Conservation (phyloP, 2,113 vertebrate genomes). For the Carollia perspicillata region DNA sequence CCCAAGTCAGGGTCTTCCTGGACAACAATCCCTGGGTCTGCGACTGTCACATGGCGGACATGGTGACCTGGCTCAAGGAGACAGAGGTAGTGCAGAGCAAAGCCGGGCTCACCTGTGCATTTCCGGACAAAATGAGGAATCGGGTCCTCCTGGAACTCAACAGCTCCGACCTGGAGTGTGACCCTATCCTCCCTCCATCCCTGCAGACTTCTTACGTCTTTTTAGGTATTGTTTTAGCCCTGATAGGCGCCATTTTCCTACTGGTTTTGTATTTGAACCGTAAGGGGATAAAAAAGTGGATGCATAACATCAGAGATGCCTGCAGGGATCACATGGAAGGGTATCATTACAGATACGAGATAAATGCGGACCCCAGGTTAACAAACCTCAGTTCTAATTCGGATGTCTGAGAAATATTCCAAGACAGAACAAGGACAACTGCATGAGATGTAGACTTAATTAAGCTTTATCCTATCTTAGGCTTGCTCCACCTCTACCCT, state of each 20-base stretch:
- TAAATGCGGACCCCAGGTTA: slow-evolving; percentile 94
- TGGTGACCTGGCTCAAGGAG: slow-evolving; percentile 90
- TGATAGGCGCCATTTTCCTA: slow-evolving; percentile 97
- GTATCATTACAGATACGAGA: slow-evolving; percentile 98
- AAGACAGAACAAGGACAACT: slow-evolving; percentile 50
- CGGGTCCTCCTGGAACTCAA: slow-evolving; percentile 82
- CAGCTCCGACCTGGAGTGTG: slow-evolving; percentile 83
- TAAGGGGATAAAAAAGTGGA: slow-evolving; percentile 98
- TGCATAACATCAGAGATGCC: slow-evolving; percentile 97
- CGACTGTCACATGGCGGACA: slow-evolving; percentile 85
- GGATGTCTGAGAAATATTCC: slow-evolving; percentile 83
- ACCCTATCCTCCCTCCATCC: slow-evolving; percentile 67
- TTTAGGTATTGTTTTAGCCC: slow-evolving; percentile 94
- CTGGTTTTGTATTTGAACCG: slow-evolving; percentile 98
- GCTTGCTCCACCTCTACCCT: slow-evolving; percentile 70
- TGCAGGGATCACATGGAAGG: slow-evolving; percentile 99
- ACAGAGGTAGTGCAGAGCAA: slow-evolving; percentile 79
- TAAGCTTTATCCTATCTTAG: slow-evolving; percentile 67
- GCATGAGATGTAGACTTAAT: slow-evolving; percentile 88
- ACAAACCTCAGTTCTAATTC: slow-evolving; percentile 97
- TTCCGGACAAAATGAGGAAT: slow-evolving; percentile 81
- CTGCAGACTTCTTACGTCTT: slow-evolving; percentile 97
- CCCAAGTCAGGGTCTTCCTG: slow-evolving; percentile 79
- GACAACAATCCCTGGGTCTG: slow-evolving; percentile 90
- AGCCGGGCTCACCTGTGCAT: slow-evolving; percentile 84